Evolutionary conservation across 1,140 invertebrate genomes (phyloP).

Genomic region (Ceratosolen fusciceps): DNA sequence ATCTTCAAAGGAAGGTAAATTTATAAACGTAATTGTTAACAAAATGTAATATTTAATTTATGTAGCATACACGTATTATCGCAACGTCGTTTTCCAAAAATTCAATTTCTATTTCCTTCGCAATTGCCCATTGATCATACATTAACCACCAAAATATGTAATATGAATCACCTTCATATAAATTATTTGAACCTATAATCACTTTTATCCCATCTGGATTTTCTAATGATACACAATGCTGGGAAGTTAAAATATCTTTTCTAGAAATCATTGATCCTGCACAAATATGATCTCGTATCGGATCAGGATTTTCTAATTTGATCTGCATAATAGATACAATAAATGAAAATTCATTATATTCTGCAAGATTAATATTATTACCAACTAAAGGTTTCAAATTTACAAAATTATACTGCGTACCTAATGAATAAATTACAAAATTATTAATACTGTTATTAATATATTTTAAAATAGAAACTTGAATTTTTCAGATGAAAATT

Average conservation of each 20-base stretch:
- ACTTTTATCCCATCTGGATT: not conserved
- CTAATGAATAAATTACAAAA: not conserved
- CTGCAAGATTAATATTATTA: not conserved
- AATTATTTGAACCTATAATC: not conserved
- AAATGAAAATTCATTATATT: not conserved
- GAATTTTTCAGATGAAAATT: not conserved
- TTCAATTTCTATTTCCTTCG: not conserved
- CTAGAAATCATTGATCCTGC: not conserved
- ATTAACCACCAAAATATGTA: not conserved
- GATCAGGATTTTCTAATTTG: not conserved
- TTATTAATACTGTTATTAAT: too few relatives aligned
- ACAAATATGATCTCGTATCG: not conserved
- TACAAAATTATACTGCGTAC: not conserved
- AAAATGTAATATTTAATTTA: too few relatives aligned
- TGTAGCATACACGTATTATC: not conserved
- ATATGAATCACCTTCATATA: not conserved
- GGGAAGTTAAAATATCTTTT: not conserved
- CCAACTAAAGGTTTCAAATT: not conserved
- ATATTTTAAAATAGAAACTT: not conserved
- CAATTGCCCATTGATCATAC: not conserved
- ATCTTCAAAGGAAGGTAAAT: too few relatives aligned
- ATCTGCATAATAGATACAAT: not conserved
- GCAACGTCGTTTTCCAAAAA: not conserved
- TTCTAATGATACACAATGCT: not conserved
- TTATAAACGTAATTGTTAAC: too few relatives aligned